Base-by-base conservation (phyloP, 2,797 vertebrate genomes). In the Acipenser transmontanus region DNA sequence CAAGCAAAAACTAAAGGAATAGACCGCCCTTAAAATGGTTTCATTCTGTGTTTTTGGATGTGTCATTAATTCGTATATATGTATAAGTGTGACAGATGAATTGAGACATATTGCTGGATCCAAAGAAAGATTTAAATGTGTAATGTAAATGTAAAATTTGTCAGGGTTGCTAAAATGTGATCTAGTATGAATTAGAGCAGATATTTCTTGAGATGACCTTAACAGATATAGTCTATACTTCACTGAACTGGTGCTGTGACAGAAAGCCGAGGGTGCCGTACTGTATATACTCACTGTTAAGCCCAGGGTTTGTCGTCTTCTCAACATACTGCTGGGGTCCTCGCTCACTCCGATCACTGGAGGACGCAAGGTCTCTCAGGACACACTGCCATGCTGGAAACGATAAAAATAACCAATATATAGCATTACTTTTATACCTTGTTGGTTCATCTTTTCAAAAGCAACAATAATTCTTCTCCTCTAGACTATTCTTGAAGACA, bases 261-360 rank as follows among this genome's bases (percentile, higher is more conserved):
- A 61, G 17, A 14, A 5, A 12, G 6, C 49, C 17, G 47, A 7
- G 7, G 51, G 48, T 17, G 12, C 51, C 48, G 17, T 49, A 5
- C 8, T 7, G 47, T 47, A 17, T 7, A 6, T 51, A 81, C 95
- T 93, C 84, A 98, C 97, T 93, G 90, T 95, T 94, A 73, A 98
- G 83, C 80, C 92, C 94, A 65, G 95, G 95, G 77, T 97, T 98
- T 67, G 95, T 95, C 80, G 90, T 94, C 88, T 97, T 99, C 83
- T 98, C 97, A 85, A 98, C 95, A 52, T 99, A 99, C 74, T 98
- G 95, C 78, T 98, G 95, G 78, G 97, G 94, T 81, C 95, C 91
- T 79, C 95, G 87, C 72, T 94, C 89, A 76, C 93, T 89, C 11
- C 94, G 91, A 82, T 98, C 97, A 2, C 88, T 91, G 75, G 93